A percentile compares a stretch with the other conserved stretches of the same genome.
Evolutionary conservation across 2,888 invertebrate genomes (phyloP).

Genomic region (Leucozona laternaria): DNA sequence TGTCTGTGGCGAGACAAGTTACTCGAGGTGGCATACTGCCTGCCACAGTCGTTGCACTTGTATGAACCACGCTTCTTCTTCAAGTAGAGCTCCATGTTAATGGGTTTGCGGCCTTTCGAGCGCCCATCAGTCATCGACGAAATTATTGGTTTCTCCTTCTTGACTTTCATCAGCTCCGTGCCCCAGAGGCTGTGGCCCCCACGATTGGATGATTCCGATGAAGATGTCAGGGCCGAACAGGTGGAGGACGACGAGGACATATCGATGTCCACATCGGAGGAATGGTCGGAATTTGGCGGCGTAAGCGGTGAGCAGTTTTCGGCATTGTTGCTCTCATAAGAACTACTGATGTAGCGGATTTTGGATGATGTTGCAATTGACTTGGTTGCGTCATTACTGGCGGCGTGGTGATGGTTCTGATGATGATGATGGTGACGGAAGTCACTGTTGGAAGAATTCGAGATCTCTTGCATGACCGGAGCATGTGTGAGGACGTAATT

Average conservation of each 20-base stretch:
- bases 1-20: slow-evolving; percentile 96
- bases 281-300: slow-evolving; percentile 90
- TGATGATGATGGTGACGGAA: slow-evolving; percentile 73
- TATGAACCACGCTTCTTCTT: slow-evolving; percentile 85
- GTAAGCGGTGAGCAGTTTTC: slow-evolving; percentile 85
- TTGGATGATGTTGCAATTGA: slow-evolving; percentile 78
- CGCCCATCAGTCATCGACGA: slow-evolving; percentile 82
- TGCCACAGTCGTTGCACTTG: slow-evolving; percentile 94
- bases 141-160: slow-evolving; percentile 78
- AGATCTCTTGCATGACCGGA: slow-evolving; percentile 83
- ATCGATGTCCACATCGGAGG: slow-evolving; percentile 88
- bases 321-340: slow-evolving; percentile 83
- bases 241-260: slow-evolving; percentile 80
- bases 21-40: slow-evolving; percentile 95
- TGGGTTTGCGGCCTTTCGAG: slow-evolving; percentile 81
- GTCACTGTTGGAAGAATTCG: slow-evolving; percentile 80
- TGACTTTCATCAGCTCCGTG: slow-evolving; percentile 67
- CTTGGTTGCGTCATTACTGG: slow-evolving; percentile 51
- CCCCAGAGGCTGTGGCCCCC: slow-evolving; percentile 76
- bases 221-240: slow-evolving; percentile 69
- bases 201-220: slow-evolving; percentile 78
- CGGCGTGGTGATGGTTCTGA: slow-evolving; percentile 73
- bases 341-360: slow-evolving; percentile 82
- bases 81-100: slow-evolving; percentile 66
- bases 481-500: slow-evolving; percentile 68